Percentiles rank a stretch among this genome's conserved stretches.
phyloP scores from a whole-genome alignment of 2,797 vertebrate species.

The Melanotaenia trifasciata region DNA sequence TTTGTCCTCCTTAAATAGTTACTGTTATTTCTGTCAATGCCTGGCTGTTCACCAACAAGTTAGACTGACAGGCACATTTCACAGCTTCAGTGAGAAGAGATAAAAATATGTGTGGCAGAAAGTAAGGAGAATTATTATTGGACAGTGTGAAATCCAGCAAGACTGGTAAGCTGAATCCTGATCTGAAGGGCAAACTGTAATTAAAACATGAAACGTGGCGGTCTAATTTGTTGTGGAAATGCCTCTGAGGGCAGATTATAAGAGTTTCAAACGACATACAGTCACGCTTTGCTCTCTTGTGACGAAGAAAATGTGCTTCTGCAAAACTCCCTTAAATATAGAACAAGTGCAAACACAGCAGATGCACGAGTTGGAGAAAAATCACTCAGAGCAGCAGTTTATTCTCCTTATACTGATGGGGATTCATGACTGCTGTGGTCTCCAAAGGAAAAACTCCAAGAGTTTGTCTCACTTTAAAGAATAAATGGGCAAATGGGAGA shows the following conservation, averaged over 20 bases:
- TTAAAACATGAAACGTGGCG: constrained; percentile 56
- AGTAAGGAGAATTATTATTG: constrained; percentile 49
- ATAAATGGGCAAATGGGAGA: not conserved
- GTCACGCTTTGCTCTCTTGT: constrained; percentile 33
- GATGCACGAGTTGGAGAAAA: constrained; percentile 19
- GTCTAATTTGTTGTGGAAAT: constrained; percentile 51
- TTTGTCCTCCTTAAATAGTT: not conserved
- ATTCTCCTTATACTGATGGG: not conserved
- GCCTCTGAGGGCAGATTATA: constrained; percentile 57
- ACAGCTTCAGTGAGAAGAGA: not conserved
- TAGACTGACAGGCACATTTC: constrained; percentile 7
- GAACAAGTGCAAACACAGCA: constrained; percentile 32
- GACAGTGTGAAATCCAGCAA: constrained; percentile 54
- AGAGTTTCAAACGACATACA: constrained; percentile 35
- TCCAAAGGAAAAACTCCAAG: constrained; percentile 4
- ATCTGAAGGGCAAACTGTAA: constrained; percentile 66
- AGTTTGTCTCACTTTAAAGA: not conserved
- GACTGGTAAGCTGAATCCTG: constrained; percentile 45
- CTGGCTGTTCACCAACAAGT: constrained; percentile 13
- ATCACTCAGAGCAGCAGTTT: constrained; percentile 10
- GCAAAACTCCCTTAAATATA: constrained; percentile 28
- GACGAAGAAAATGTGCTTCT: constrained; percentile 37
- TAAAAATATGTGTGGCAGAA: constrained; percentile 29
- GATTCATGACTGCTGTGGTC: not conserved
- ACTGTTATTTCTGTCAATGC: constrained; percentile 17